phyloP scores from a whole-genome alignment of 2,888 invertebrate genomes.

The Andrena trimmerana region DNA sequence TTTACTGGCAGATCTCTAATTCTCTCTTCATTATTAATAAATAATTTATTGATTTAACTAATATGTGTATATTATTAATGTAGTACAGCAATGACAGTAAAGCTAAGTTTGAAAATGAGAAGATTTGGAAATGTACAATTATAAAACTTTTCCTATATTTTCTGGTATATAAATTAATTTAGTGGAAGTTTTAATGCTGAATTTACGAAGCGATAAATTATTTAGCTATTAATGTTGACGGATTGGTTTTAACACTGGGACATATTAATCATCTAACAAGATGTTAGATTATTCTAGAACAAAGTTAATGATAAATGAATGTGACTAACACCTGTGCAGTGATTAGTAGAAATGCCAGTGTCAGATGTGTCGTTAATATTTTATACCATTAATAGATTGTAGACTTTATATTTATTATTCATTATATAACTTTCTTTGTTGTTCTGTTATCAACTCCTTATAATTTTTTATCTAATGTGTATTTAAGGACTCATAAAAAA shows the following conservation, averaged over 20 bases:
- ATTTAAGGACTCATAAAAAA: not conserved
- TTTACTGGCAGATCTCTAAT: no score
- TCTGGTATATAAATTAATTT: not conserved
- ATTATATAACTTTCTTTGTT: not conserved
- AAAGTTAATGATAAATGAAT: constrained; percentile 24
- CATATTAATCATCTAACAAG: not conserved
- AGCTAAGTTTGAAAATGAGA: no score
- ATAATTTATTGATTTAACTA: no score
- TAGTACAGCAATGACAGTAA: no score
- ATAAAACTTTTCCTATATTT: not conserved
- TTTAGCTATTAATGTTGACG: not conserved
- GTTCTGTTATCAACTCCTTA: not conserved
- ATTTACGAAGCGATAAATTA: not conserved
- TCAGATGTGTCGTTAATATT: not conserved
- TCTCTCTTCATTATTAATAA: no score
- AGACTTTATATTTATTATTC: no score
- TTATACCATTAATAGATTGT: no score
- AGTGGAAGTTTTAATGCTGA: not conserved
- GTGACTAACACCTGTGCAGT: not conserved
- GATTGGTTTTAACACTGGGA: not conserved
- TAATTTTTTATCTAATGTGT: not conserved
- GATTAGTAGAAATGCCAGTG: not conserved
- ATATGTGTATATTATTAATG: no score
- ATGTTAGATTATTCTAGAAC: not conserved
- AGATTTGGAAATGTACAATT: no score